Conservation (phyloP, 92 coral and sea anemone species). For the Zoanthus sociatus region DNA sequence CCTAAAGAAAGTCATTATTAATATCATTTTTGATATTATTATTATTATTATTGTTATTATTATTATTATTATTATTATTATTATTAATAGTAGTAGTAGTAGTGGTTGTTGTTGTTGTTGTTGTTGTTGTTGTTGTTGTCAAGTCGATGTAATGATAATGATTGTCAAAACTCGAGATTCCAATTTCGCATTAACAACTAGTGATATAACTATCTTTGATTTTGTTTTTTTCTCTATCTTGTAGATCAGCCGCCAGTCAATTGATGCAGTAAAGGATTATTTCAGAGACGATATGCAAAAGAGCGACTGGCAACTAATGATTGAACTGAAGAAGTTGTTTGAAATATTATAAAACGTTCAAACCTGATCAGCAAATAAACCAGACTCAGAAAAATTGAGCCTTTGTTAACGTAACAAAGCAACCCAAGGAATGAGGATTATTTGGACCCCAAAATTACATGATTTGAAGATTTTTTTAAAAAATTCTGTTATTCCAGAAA, state of each 20-base stretch:
- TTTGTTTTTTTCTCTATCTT: neutral
- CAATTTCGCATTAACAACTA: too few relatives aligned
- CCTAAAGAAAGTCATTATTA: too few relatives aligned
- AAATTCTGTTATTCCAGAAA: too few relatives aligned
- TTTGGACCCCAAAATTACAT: neutral
- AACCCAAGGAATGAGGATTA: neutral
- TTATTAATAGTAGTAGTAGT: too few relatives aligned
- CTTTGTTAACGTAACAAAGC: neutral
- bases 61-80: too few relatives aligned
- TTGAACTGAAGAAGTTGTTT: slow-evolving; percentile 91
- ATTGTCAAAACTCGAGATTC: too few relatives aligned
- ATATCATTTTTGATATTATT: too few relatives aligned
- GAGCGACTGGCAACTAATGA: slow-evolving; percentile 98
- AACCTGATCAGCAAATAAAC: neutral
- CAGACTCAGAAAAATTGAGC: neutral
- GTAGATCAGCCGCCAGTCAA: slow-evolving; percentile 96
- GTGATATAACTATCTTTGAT: neutral
- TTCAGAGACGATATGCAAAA: slow-evolving; percentile 97
- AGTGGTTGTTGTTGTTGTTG: too few relatives aligned
- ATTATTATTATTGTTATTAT: too few relatives aligned
- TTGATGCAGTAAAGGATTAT: slow-evolving; percentile 95
- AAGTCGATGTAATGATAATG: too few relatives aligned
- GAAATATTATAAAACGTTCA: slow-evolving; percentile 73
- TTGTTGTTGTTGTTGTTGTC: too few relatives aligned
- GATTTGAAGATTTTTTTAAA: too few relatives aligned